Evolutionary conservation across 2,113 vertebrate species (phyloP).

Genomic region (Trichomycterus rosablanca): DNA sequence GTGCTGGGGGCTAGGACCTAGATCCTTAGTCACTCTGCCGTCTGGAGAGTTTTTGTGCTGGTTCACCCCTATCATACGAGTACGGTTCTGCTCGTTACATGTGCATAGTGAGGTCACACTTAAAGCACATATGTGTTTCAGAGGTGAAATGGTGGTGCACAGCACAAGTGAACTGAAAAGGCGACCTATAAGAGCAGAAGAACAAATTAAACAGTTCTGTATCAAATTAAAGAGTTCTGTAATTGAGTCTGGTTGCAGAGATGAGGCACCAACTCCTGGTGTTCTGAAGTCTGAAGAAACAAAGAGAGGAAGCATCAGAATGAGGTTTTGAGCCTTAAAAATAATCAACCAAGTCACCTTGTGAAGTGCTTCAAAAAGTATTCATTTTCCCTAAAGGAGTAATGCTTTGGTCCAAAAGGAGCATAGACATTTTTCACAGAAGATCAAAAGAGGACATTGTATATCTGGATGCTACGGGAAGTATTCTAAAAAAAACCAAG

Average conservation of each 20-base stretch:
- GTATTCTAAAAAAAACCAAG: slow-evolving; percentile 4
- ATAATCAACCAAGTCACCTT: slow-evolving; percentile 5
- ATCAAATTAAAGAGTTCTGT: neutral
- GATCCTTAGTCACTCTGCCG: too few relatives aligned
- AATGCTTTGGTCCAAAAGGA: slow-evolving; percentile 29
- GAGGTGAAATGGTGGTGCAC: slow-evolving; percentile 9
- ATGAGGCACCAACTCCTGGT: neutral
- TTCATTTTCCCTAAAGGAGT: slow-evolving; percentile 29
- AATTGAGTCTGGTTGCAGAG: too few relatives aligned
- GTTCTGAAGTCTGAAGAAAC: slow-evolving; percentile 20
- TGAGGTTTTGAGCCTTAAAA: slow-evolving; percentile 6
- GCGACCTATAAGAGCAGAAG: slow-evolving; percentile 11
- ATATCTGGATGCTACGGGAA: slow-evolving; percentile 32
- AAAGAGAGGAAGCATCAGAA: neutral
- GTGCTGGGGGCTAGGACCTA: too few relatives aligned
- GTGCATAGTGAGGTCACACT: neutral
- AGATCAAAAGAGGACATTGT: slow-evolving; percentile 29
- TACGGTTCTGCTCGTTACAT: too few relatives aligned
- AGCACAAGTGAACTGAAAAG: slow-evolving; percentile 3
- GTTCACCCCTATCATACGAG: too few relatives aligned
- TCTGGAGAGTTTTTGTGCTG: too few relatives aligned
- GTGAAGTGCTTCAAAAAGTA: slow-evolving; percentile 24
- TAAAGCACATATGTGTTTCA: slow-evolving; percentile 27
- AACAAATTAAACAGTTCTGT: neutral
- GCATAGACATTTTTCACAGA: neutral